Conservation (phyloP, 2,888 invertebrate genomes). For the Teinopalpus imperialis region DNA sequence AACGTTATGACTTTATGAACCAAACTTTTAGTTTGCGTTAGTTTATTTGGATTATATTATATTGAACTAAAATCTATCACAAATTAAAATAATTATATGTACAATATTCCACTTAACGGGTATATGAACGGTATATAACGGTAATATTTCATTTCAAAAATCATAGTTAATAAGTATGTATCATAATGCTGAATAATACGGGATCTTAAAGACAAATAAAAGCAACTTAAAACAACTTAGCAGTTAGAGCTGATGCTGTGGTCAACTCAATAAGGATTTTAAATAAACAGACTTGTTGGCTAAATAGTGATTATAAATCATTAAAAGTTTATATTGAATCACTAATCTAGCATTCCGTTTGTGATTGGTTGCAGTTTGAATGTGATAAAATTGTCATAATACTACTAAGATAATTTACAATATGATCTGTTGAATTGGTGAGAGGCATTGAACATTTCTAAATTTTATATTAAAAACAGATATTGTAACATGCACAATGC, state of each 20-base stretch:
- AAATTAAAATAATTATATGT: constrained; percentile 57
- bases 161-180: constrained; percentile 26
- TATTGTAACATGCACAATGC: too few species aligned
- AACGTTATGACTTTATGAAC: constrained; percentile 77
- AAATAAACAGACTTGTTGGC: too few species aligned
- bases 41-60: constrained; percentile 76
- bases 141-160: constrained; percentile 24
- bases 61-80: constrained; percentile 67
- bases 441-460: too few species aligned
- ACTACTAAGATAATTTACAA: too few species aligned
- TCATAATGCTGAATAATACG: constrained; percentile 15
- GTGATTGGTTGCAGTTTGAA: too few species aligned
- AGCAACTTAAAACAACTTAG: constrained; percentile 9
- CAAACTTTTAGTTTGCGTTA: constrained; percentile 80
- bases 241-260: background rate
- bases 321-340: too few species aligned
- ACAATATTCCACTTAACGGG: constrained; percentile 43
- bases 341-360: too few species aligned
- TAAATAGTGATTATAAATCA: too few species aligned
- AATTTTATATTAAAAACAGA: too few species aligned
- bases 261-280: background rate
- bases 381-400: too few species aligned
- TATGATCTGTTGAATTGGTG: too few species aligned
- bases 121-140: too few species aligned
- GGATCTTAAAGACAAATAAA: constrained; percentile 3